phyloP scores from a whole-genome alignment of 2,888 invertebrate species.

The Frankliniella fusca region DNA sequence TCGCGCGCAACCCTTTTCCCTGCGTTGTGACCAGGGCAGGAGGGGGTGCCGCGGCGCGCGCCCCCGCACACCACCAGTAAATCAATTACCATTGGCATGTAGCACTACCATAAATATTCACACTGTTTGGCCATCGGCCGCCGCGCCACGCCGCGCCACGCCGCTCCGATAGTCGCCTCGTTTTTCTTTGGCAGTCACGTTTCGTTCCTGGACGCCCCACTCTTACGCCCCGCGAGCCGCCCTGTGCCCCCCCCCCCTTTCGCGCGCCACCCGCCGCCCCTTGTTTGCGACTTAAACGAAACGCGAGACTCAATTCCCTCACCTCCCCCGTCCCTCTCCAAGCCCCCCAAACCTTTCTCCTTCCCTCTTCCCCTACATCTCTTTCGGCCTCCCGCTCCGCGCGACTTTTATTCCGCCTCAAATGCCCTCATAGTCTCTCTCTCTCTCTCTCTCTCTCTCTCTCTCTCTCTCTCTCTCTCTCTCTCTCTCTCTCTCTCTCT shows the following conservation, averaged over 20 bases:
- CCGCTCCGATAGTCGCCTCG: too few relatives aligned
- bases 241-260: neutral
- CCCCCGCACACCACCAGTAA: neutral
- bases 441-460: too few relatives aligned
- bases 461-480: too few relatives aligned
- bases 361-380: too few relatives aligned
- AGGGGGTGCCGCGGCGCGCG: too few relatives aligned
- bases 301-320: neutral
- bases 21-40: too few relatives aligned
- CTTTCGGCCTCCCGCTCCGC: too few relatives aligned
- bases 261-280: neutral
- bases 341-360: too few relatives aligned
- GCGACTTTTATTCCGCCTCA: neutral
- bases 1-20: too few relatives aligned
- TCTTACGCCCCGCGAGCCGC: neutral
- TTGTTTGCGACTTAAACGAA: neutral
- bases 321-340: too few relatives aligned
- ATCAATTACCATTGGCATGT: slow-evolving; percentile 2
- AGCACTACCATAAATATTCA: neutral
- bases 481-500: neutral
- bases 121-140: neutral
- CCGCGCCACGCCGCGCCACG: neutral
- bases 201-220: neutral
- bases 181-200: neutral
- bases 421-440: neutral